Evolutionary conservation across 2,113 vertebrate genomes (phyloP), one percentile per base, ranked within the genome.

Genomic region (Lagopus leucura): DNA sequence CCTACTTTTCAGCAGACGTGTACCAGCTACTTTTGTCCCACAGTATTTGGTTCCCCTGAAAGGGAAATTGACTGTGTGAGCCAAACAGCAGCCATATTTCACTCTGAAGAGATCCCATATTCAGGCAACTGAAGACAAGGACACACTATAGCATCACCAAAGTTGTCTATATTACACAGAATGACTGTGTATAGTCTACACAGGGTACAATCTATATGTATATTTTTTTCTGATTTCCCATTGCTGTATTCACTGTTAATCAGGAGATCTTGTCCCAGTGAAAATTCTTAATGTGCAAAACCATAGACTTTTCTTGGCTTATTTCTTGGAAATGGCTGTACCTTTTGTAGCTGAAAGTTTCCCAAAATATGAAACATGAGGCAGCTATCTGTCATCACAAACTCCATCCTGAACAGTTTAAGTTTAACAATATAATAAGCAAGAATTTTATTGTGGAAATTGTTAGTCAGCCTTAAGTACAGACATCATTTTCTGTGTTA

Each of bases 341-440:
- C 7, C 5, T 69, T 94, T 78, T 76, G 42, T 48, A 81, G 47
- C 30, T 34, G 57, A 94, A 72, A 69, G 67, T 70, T 92, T 76
- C 54, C 7, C 27, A 45, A 84, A 84, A 48, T 42, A 57, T 8
- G 16, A 30, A 86, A 79, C 15, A 11, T 34, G 32, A 86, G 34
- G 32, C 54, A 89, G 40, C 12, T 84, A 65, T 79, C 81, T 89
- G 67, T 36, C 71, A 87, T 50, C 50, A 76, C 36, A 74, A 91
- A 82, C 8, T 91, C 85, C 50, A 82, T 73, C 38, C 84, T 82
- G 75, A 94, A 87, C 21, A 79, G 21, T 73, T 81, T 71, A 92
- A 86, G 36, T 50, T n/a, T 87, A 91, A 87, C 36, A 74, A 47
- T 64, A 65, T 84, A 92, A 80, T 71, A 74, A 82, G 70, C 6